Conservation (phyloP, 2,797 vertebrate species). For the Cossypha dichroa region DNA sequence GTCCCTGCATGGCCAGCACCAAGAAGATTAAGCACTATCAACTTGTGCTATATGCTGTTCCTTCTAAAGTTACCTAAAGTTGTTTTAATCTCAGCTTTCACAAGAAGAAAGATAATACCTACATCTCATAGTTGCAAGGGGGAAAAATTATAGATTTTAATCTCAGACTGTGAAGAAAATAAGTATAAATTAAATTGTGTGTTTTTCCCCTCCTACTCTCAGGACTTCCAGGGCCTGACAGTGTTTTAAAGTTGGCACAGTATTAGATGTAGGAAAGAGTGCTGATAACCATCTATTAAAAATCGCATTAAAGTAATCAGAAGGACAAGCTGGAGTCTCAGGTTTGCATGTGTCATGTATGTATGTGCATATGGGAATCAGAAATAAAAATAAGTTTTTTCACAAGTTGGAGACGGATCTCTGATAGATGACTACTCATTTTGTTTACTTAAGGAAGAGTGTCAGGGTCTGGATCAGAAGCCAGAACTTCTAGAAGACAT, state of each 20-base stretch:
- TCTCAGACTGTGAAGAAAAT: background rate
- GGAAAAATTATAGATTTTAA: background rate
- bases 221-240: background rate
- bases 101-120: background rate
- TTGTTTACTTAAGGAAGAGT: background rate
- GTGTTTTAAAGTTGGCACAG: background rate
- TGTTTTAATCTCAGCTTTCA: constrained; percentile 1
- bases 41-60: background rate
- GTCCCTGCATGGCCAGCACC: rapidly evolving
- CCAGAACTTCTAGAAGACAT: background rate
- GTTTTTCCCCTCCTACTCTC: background rate
- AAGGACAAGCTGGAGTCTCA: background rate
- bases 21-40: background rate
- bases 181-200: background rate
- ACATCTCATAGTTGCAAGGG: background rate
- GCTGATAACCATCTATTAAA: background rate
- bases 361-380: background rate
- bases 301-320: background rate
- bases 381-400: background rate
- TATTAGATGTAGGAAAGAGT: background rate
- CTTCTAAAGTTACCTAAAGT: background rate
- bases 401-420: background rate
- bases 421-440: background rate
- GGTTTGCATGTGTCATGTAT: background rate
- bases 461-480: background rate